Percentiles rank a stretch among this genome's conserved stretches.
Evolutionary conservation across 2,797 vertebrate genomes (phyloP).

Genomic region (Eulemur mongoz): DNA sequence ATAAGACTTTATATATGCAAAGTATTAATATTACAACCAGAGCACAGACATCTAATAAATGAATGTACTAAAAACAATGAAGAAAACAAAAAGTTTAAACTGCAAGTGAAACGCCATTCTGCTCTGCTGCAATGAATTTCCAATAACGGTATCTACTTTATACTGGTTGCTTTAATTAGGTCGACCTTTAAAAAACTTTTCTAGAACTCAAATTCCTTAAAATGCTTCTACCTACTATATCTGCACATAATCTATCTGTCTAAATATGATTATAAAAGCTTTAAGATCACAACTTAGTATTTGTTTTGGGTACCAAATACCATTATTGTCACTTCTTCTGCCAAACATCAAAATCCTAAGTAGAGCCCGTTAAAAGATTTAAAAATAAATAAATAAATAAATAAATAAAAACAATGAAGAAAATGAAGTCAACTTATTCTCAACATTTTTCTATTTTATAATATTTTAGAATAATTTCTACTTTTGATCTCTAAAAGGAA

Average conservation of each 20-base stretch:
- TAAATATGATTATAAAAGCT: constrained; percentile 63
- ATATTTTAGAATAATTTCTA: constrained; percentile 32
- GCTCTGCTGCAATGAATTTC: constrained; percentile 75
- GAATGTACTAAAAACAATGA: not conserved
- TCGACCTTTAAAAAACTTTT: constrained; percentile 86
- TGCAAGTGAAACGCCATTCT: constrained; percentile 82
- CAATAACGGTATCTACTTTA: constrained; percentile 84
- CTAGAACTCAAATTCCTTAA: constrained; percentile 78
- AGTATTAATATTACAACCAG: not conserved
- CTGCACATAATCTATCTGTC: constrained; percentile 56
- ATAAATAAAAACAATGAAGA: not conserved
- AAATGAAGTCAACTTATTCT: not conserved
- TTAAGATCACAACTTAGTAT: not conserved
- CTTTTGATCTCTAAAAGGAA: constrained; percentile 12
- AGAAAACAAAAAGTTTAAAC: constrained; percentile 76
- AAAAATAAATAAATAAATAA: not conserved
- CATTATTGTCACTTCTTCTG: constrained; percentile 26
- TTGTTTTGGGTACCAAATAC: not conserved
- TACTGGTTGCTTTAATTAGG: constrained; percentile 83
- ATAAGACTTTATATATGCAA: not conserved
- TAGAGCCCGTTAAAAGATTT: not conserved
- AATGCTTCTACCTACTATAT: constrained; percentile 73
- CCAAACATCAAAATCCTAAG: not conserved
- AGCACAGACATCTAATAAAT: not conserved
- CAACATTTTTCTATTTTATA: not conserved